phyloP scores from a whole-genome alignment of 2,113 vertebrate genomes.

The Cercocebus atys region DNA sequence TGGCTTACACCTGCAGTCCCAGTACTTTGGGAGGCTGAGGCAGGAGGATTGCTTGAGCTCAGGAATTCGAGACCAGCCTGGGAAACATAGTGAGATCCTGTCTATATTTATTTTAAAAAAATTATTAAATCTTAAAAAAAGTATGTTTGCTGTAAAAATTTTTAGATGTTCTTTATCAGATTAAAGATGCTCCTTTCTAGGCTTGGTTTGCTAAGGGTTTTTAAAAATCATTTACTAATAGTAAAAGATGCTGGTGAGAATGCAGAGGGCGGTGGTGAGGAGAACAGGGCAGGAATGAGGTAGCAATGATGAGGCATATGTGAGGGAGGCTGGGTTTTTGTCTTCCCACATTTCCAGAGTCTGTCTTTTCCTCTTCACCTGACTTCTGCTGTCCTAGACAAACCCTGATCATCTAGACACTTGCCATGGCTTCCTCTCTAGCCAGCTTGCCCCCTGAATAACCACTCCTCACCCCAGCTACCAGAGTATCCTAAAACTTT shows the following conservation, averaged over 20 bases:
- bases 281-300: not conserved
- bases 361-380: not conserved
- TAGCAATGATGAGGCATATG: too few relatives aligned
- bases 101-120: too few relatives aligned
- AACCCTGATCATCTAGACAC: not conserved
- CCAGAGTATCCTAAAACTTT: not conserved
- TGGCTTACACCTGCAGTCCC: too few relatives aligned
- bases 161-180: not conserved
- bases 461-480: not conserved
- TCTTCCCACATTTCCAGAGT: not conserved
- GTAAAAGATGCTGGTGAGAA: not conserved
- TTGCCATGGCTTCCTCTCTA: not conserved
- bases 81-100: too few relatives aligned
- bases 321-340: not conserved
- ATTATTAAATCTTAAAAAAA: not conserved
- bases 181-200: not conserved
- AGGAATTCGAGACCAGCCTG: too few relatives aligned
- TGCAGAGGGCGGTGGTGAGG: not conserved
- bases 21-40: too few relatives aligned
- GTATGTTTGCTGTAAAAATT: not conserved
- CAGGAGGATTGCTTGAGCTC: too few relatives aligned
- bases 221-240: not conserved
- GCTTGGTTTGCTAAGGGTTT: not conserved
- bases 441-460: not conserved
- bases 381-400: not conserved